These are phyloP conservation scores for Anthoscopus minutus DNA, from an alignment of 2,113 vertebrate species.

Conservation along the genomic window DNA sequence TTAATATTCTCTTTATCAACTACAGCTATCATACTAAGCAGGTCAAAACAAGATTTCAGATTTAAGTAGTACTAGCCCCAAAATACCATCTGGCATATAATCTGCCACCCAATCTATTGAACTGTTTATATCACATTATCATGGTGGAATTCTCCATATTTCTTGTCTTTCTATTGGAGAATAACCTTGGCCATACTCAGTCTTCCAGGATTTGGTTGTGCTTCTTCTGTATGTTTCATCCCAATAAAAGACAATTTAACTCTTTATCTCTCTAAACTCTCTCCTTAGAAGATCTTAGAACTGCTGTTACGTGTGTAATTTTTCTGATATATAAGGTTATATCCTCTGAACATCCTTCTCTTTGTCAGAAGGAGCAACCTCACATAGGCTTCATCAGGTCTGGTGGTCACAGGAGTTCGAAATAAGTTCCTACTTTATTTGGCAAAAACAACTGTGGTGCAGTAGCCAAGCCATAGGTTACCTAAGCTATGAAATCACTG, in stretches of 20 bases:
- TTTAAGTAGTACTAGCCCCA: background rate
- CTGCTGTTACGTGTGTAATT: background rate
- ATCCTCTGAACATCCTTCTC: background rate
- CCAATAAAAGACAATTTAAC: background rate
- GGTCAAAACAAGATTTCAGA: background rate
- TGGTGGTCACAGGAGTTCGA: background rate
- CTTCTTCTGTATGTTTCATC: background rate
- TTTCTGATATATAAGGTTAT: background rate
- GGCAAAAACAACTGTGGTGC: conserved; percentile 62
- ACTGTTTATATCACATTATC: background rate
- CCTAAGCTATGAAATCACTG: background rate
- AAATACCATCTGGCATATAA: background rate
- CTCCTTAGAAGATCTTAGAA: background rate
- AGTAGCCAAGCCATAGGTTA: background rate
- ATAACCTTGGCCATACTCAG: background rate
- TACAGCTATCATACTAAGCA: background rate
- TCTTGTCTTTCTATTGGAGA: background rate
- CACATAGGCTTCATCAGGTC: background rate
- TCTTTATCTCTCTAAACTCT: background rate
- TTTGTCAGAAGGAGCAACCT: background rate
- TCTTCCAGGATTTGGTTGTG: background rate
- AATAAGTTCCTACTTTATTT: conserved; percentile 57
- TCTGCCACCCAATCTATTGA: background rate
- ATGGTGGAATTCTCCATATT: background rate
- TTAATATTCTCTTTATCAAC: background rate